Conservation (phyloP, 2,113 vertebrate genomes). For the Boulengeromyrus knoepffleri region DNA sequence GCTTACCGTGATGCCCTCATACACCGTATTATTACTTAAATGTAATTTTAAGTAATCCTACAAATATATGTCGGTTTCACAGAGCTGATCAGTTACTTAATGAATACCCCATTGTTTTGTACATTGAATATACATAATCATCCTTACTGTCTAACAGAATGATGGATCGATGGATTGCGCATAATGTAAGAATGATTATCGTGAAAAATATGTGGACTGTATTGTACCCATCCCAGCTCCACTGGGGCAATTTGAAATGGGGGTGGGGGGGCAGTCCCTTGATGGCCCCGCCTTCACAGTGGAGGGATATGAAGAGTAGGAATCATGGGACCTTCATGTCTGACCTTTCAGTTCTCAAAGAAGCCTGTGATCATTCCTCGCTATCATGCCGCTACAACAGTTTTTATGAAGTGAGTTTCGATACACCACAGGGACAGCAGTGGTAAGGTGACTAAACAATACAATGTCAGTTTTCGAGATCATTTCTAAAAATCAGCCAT, state of each 20-base stretch:
- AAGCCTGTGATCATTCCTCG: not conserved
- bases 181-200: not conserved
- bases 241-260: not conserved
- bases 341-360: conserved; percentile 8
- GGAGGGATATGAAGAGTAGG: not conserved
- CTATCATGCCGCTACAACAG: not conserved
- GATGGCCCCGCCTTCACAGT: not conserved
- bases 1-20: not conserved
- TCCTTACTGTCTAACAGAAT: not conserved
- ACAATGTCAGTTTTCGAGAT: not conserved
- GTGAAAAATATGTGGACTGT: not conserved
- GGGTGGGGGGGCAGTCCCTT: not conserved
- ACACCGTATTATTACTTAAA: not conserved
- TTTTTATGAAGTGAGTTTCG: not conserved
- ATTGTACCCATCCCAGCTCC: not conserved
- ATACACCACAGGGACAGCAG: not conserved
- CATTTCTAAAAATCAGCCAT: not conserved
- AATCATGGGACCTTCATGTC: not conserved
- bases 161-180: not conserved
- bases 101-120: not conserved
- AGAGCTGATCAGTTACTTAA: not conserved
- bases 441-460: not conserved
- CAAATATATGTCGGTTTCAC: not conserved
- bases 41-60: not conserved
- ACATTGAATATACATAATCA: not conserved